Evolutionary conservation across 2,113 vertebrate species (phyloP).

Genomic region (Bathybates hornii): DNA sequence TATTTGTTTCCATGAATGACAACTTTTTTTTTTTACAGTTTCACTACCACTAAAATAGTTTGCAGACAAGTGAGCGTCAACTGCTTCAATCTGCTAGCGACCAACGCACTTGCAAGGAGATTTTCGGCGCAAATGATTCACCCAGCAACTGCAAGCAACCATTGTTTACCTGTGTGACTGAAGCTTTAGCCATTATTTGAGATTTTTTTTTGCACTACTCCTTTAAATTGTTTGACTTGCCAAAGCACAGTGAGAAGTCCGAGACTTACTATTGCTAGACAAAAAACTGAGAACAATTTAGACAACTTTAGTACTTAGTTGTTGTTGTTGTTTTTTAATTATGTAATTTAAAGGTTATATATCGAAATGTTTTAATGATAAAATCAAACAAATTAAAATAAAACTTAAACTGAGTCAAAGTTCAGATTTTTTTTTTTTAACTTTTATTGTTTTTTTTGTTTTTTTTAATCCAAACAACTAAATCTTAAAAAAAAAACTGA

Average conservation of each 20-base stretch:
- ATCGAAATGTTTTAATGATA: background rate
- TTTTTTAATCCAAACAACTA: background rate
- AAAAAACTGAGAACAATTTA: background rate
- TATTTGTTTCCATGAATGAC: background rate
- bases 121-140: background rate
- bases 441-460: background rate
- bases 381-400: background rate
- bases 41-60: background rate
- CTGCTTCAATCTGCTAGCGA: background rate
- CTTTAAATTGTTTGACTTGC: background rate
- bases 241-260: background rate
- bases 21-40: background rate
- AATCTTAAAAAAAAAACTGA: background rate
- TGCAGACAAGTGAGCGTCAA: background rate
- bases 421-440: background rate
- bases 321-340: background rate
- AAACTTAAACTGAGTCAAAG: background rate
- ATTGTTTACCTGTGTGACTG: background rate
- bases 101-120: background rate
- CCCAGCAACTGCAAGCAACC: background rate
- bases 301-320: background rate
- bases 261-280: background rate
- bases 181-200: background rate
- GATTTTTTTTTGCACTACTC: background rate
- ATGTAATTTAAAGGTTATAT: background rate